Base-by-base conservation (phyloP, 2,113 vertebrate genomes). In the Anhinga anhinga region DNA sequence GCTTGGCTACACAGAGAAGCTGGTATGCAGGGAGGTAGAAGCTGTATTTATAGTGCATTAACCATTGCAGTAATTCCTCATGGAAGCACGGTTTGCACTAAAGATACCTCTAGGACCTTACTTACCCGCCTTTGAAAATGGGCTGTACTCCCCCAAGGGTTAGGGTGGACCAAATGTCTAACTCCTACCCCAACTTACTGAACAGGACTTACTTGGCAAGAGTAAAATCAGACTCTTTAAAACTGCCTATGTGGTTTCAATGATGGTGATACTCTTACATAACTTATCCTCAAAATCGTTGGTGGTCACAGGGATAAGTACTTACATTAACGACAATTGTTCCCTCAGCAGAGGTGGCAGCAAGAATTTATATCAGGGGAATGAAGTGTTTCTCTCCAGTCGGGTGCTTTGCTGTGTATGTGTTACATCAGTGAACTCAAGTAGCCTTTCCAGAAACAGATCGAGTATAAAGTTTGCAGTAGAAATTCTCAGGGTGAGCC, bases 321-420 rank as follows among this genome's bases (percentile, higher is more conserved):
- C 42, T 63, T 0, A 0, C 22, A 56, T 10, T 58, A 47, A 84
- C 18, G 12, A 59, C 50, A 78, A 38, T 20, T 70, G 40, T 72
- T 82, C 86, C 38, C 69, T 53, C 40, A 81, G 55, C 82, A 74
- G 63, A 93, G 45, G n/a, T 83, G 71, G 50, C 66, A 93, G 52
- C 30, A 63, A 65, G 23, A 44, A 55, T 85, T 91, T 94, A 23
- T 77, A 27, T 5, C 36, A 30, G 56, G 23, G 23, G 29, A 49
- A 67, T 30, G 2, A 73, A 71, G 10, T 56, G 62, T 45, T 94
- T 89, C 20, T 82, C 58, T 85, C 56, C n/a, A 81, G 38, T 11
- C 0, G 0, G 84, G 63, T 18, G 18, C 83, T 94, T 88, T 95
- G 13, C 67, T 88, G 3, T 72, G 19, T 44, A 20, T 77, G 30